Conservation (phyloP, 2,113 vertebrate genomes). For the Stigmatopora argus region DNA sequence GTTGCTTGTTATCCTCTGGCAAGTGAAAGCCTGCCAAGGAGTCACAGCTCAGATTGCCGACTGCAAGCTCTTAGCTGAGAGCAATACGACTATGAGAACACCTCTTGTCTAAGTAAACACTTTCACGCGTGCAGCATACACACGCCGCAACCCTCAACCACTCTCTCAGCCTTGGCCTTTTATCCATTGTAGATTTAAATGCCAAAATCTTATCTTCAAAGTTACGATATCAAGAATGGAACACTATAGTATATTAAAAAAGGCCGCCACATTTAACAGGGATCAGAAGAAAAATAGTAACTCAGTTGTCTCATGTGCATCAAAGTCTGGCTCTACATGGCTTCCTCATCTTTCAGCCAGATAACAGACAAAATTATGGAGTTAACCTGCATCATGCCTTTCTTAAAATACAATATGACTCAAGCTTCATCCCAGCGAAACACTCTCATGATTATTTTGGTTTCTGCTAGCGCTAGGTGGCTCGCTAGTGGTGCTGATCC, state of each 20-base stretch:
- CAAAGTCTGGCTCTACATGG: constrained; percentile 51
- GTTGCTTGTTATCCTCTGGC: constrained; percentile 61
- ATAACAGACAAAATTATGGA: constrained; percentile 62
- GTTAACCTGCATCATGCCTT: constrained; percentile 53
- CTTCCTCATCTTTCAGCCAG: constrained; percentile 44
- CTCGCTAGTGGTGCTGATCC: too few relatives aligned
- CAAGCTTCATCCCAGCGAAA: constrained; percentile 3
- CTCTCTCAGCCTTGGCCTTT: constrained; percentile 26
- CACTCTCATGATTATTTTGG: constrained; percentile 43
- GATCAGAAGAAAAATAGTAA: constrained; percentile 47
- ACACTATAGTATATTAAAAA: neutral
- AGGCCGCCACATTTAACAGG: constrained; percentile 16
- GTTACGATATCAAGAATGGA: neutral
- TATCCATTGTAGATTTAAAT: constrained; percentile 21
- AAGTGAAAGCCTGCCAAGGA: constrained; percentile 56
- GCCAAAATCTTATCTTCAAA: neutral
- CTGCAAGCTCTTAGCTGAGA: constrained; percentile 50
- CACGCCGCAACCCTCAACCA: constrained; percentile 32
- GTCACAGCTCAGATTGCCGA: constrained; percentile 45
- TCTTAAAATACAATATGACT: constrained; percentile 22
- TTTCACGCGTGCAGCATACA: neutral
- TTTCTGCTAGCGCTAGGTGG: constrained; percentile 19
- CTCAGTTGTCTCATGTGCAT: constrained; percentile 51
- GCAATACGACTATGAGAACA: constrained; percentile 53
- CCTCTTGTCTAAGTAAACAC: constrained; percentile 8